Conservation (phyloP, 2,113 vertebrate species). For the Paratilapia polleni region DNA sequence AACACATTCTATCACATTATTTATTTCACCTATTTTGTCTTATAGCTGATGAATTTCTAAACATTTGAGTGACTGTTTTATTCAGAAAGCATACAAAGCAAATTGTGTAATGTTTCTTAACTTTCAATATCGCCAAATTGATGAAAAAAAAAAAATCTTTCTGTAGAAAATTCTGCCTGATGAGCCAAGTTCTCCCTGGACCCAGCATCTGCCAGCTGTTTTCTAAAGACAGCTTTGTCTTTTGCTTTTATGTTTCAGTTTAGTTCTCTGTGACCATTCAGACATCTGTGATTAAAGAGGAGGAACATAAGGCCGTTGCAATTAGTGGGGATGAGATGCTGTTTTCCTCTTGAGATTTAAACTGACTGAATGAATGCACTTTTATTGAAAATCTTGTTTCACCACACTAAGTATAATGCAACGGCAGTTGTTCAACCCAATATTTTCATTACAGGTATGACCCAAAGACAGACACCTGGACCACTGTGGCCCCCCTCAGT, state of each 20-base stretch:
- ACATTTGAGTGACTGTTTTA: neutral
- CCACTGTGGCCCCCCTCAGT: conserved; percentile 90
- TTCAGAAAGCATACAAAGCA: neutral
- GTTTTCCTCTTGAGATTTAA: neutral
- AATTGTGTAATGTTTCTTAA: neutral
- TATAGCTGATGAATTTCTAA: neutral
- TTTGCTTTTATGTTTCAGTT: conserved; percentile 7
- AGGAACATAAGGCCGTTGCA: conserved; percentile 9
- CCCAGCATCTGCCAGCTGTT: neutral
- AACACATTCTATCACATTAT: neutral
- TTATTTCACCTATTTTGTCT: neutral
- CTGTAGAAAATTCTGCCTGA: neutral
- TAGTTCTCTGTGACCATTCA: conserved; percentile 12
- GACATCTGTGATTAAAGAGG: conserved; percentile 13
- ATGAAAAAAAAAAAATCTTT: conserved; percentile 5
- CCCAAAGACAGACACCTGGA: conserved; percentile 95
- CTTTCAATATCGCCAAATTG: neutral
- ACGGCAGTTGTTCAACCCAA: neutral
- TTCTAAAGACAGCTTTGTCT: neutral
- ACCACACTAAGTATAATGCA: neutral
- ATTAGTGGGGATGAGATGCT: neutral
- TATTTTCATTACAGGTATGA: conserved; percentile 85
- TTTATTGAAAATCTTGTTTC: neutral
- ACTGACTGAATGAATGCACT: neutral
- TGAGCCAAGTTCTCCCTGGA: neutral